Evolutionary conservation across 2,888 invertebrate genomes (phyloP), one percentile per base, ranked within the genome.

Genomic region (Clistopyga incitator): DNA sequence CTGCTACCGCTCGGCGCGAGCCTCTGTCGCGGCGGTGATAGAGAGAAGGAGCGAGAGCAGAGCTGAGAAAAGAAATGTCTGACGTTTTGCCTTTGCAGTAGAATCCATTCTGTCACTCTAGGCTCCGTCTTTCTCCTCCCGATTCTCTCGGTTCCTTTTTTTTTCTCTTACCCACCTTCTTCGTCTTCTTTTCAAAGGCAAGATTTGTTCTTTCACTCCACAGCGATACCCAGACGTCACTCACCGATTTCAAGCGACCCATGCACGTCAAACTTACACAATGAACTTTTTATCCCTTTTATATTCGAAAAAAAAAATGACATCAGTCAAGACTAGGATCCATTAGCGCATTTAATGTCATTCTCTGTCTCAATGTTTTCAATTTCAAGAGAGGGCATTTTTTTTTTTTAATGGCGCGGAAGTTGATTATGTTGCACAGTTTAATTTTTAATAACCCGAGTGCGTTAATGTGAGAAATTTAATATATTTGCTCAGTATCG

Each of bases 11-110:
- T 56, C 23, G 50, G 50, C 42, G 72, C 10, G 64, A 34, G 3
- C 50, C 8, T 23, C 54, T 47, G 64, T 38, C 47, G 56, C 23
- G 65, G 23, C 45, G 20, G 54, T 64, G 56, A 79, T 45, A 61
- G 65, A 79, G 59, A 65, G 23, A 64, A 42, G 61, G 54, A 78
- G 10, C 42, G 45, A 25, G 45, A 25, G 56, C 42, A 61, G 34
- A 64, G 50, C 77, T 67, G 79, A 85, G 72, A 65, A 76, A 84
- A 85, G 34, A 84, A 70, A 81, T 72, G 59, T 23, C 70, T 65
- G 78, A 81, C 77, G 78, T 84, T 84, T 59, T 45, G 74, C 78
- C 56, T 77, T 54, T 64, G 42, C 59, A 61, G 67, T 50, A 78
- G 61, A 78, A 76, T 74, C 59, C 52, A n/a, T 80, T 52, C 76